phyloP scores from a whole-genome alignment of 1,140 invertebrate genomes.

The Trialeurodes vaporariorum region DNA sequence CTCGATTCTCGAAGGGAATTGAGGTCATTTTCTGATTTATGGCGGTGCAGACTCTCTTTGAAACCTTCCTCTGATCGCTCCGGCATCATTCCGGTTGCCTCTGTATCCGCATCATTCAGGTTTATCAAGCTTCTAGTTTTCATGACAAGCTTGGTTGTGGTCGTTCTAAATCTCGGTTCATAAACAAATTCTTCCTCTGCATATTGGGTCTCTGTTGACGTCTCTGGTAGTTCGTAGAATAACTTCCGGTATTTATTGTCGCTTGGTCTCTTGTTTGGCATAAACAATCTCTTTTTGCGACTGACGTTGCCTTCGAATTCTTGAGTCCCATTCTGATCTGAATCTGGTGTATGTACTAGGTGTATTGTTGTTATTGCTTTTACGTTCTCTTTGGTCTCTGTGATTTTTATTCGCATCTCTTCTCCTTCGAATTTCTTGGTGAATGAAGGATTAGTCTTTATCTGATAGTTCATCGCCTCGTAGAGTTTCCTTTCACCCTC shows the following conservation, averaged over 20 bases:
- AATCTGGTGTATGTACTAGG: neutral
- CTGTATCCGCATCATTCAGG: conserved; percentile 18
- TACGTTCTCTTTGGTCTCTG: neutral
- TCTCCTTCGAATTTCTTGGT: neutral
- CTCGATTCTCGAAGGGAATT: neutral
- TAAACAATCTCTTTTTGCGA: neutral
- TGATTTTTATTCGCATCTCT: neutral
- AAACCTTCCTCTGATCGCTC: neutral
- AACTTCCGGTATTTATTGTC: neutral
- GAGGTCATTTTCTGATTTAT: neutral
- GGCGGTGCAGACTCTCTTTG: neutral
- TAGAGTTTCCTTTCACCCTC: neutral
- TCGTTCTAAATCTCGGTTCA: conserved; percentile 22
- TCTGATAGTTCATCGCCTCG: neutral
- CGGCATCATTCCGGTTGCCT: neutral
- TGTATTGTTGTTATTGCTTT: neutral
- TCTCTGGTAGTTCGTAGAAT: conserved; percentile 14
- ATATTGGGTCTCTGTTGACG: conserved; percentile 13
- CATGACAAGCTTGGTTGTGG: conserved; percentile 22
- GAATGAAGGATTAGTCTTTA: neutral
- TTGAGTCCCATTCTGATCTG: too few relatives aligned
- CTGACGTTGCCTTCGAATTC: neutral
- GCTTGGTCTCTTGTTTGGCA: neutral
- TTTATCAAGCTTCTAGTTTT: conserved; percentile 24
- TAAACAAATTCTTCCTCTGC: conserved; percentile 27